A percentile compares a stretch with the other conserved stretches of the same genome.
These are phyloP conservation scores for Cavia porcellus DNA, from an alignment of 2,113 vertebrate species.

Conservation along the genomic window DNA sequence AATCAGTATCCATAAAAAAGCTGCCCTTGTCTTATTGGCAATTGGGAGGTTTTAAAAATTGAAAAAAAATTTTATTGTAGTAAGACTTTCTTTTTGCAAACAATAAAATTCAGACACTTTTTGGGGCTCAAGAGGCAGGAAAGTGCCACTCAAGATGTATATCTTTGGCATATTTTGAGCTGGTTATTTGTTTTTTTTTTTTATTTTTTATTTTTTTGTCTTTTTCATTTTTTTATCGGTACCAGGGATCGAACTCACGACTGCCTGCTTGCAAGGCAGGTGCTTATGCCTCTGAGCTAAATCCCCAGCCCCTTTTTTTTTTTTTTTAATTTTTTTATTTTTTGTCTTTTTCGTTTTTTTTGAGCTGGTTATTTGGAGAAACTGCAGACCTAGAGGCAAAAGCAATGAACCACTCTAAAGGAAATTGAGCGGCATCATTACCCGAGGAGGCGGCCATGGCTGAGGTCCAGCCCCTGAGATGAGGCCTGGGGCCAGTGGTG, in stretches of 20 bases:
- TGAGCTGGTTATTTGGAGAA: background rate
- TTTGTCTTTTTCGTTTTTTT: background rate
- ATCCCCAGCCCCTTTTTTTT: no score
- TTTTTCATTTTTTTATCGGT: no score
- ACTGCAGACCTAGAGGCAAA: background rate
- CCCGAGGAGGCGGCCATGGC: background rate
- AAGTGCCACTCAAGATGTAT: background rate
- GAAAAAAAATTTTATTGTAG: background rate
- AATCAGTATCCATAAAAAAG: background rate
- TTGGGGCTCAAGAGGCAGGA: background rate
- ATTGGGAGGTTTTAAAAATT: background rate
- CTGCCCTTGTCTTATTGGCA: background rate
- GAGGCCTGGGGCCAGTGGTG: background rate
- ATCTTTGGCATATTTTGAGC: background rate
- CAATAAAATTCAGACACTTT: background rate
- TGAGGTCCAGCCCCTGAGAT: rapidly evolving
- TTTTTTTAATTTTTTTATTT: no score
- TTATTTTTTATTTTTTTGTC: no score
- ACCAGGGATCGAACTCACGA: no score
- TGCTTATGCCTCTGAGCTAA: no score
- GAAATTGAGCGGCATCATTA: background rate
- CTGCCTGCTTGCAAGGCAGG: no score
- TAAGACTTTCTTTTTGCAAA: conserved; percentile 22
- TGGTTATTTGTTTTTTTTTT: background rate
- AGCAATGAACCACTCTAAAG: background rate